phyloP scores from a whole-genome alignment of 35 echinoderm and acorn worm species.

The Holothuria glaberrima region DNA sequence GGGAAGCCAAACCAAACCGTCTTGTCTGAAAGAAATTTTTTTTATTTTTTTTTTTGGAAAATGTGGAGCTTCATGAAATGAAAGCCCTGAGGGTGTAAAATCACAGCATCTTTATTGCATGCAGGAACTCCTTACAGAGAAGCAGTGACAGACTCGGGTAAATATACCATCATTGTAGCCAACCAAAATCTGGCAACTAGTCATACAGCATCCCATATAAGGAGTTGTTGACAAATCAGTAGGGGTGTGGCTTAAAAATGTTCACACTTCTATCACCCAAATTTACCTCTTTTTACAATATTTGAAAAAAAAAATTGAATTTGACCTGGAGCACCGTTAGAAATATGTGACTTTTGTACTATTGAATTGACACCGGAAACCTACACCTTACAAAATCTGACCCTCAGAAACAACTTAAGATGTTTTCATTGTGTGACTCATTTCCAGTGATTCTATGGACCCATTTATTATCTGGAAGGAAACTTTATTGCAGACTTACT shows the following conservation, averaged over 20 bases:
- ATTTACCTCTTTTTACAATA: neutral
- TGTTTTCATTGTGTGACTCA: slow-evolving; percentile 44
- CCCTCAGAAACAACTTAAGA: slow-evolving; percentile 5
- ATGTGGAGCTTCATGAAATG: no score
- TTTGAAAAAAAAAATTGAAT: slow-evolving; percentile 15
- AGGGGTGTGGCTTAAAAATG: neutral
- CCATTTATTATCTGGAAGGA: slow-evolving; percentile 7
- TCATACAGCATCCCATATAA: slow-evolving; percentile 16
- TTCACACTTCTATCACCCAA: slow-evolving; percentile 10
- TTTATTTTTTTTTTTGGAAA: no score
- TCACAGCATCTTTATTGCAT: no score
- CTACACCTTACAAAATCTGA: slow-evolving; percentile 39
- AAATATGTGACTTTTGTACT: slow-evolving; percentile 43
- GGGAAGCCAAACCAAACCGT: no score
- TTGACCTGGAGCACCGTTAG: neutral
- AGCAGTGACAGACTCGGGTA: no score
- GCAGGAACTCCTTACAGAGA: no score
- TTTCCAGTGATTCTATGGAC: slow-evolving; percentile 19
- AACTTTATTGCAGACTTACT: slow-evolving; percentile 24
- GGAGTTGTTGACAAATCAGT: slow-evolving; percentile 35
- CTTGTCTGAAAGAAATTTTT: no score
- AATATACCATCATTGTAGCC: no score
- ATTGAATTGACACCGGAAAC: slow-evolving; percentile 53
- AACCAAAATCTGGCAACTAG: no score
- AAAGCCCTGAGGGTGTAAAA: no score